These are phyloP conservation scores for Mus spretus DNA, from an alignment of 2,797 vertebrate species.

Conservation along the genomic window DNA sequence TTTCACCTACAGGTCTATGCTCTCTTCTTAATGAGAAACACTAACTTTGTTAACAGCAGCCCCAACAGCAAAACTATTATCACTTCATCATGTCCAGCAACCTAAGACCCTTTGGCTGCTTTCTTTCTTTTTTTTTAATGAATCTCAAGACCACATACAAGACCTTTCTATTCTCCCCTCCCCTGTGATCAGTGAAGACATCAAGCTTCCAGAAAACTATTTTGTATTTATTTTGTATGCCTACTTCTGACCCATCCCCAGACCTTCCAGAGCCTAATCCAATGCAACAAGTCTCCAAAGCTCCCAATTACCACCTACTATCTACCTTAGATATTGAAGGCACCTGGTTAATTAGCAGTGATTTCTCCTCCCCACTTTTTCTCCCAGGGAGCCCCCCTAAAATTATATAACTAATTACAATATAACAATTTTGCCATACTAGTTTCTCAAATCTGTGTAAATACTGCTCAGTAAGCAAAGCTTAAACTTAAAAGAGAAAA, in stretches of 20 bases:
- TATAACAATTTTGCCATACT: not conserved
- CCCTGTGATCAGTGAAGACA: not conserved
- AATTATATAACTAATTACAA: conserved; percentile 28
- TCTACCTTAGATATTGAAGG: not conserved
- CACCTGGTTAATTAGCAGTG: not conserved
- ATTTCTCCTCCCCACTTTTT: conserved; percentile 7
- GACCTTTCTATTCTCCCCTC: not conserved
- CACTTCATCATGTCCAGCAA: not conserved
- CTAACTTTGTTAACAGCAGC: not conserved
- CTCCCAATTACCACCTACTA: not conserved
- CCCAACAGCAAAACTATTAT: not conserved
- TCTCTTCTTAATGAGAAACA: not conserved
- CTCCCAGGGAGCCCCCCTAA: not conserved
- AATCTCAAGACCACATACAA: not conserved
- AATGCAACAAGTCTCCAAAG: not conserved
- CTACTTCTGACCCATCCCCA: not conserved
- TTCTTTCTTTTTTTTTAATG: not conserved
- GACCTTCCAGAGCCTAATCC: not conserved
- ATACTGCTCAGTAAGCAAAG: not conserved
- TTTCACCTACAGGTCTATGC: not conserved
- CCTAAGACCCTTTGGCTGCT: not conserved
- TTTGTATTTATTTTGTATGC: not conserved
- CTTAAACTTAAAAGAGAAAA: conserved; percentile 60
- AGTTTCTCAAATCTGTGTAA: not conserved
- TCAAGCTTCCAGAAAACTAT: not conserved